These are phyloP conservation scores for Lota lota DNA, from an alignment of 2,113 vertebrate genomes.

Conservation along the genomic window DNA sequence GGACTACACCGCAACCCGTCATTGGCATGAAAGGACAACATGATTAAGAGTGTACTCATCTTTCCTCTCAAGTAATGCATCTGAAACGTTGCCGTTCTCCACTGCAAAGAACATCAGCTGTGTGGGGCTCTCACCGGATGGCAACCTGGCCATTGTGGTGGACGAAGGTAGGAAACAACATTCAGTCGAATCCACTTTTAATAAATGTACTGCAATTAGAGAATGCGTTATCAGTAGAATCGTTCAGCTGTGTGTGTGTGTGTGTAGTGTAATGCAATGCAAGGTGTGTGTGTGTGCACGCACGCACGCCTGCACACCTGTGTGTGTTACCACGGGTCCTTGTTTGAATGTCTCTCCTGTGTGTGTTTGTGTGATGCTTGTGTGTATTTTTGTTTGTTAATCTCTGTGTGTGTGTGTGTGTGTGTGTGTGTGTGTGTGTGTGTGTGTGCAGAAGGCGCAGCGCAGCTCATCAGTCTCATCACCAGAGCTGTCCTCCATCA, in stretches of 20 bases:
- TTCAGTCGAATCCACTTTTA: no score
- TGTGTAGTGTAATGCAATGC: no score
- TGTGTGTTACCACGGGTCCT: no score
- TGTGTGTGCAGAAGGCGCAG: conserved; percentile 80
- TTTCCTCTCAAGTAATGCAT: conserved; percentile 81
- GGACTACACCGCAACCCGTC: no score
- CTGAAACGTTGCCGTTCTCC: conserved; percentile 85
- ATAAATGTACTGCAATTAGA: no score
- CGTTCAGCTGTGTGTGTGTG: no score
- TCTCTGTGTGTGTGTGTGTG: not conserved
- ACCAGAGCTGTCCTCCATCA: conserved; percentile 85
- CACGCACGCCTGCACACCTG: no score
- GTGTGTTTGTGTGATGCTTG: not conserved
- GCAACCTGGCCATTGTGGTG: conserved; percentile 83
- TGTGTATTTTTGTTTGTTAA: no score
- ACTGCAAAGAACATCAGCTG: conserved; percentile 85
- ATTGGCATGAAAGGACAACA: not conserved
- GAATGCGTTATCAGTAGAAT: no score
- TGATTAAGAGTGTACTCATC: not conserved
- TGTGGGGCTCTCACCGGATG: conserved; percentile 88
- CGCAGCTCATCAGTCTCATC: conserved; percentile 85
- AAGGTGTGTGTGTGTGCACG: no score
- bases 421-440: not conserved
- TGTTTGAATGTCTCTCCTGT: not conserved
- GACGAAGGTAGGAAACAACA: conserved; percentile 83